Percentiles rank a stretch among this genome's conserved stretches.
These are phyloP conservation scores for Ptilonorhynchus violaceus DNA, from an alignment of 2,113 vertebrate genomes.

Conservation along the genomic window DNA sequence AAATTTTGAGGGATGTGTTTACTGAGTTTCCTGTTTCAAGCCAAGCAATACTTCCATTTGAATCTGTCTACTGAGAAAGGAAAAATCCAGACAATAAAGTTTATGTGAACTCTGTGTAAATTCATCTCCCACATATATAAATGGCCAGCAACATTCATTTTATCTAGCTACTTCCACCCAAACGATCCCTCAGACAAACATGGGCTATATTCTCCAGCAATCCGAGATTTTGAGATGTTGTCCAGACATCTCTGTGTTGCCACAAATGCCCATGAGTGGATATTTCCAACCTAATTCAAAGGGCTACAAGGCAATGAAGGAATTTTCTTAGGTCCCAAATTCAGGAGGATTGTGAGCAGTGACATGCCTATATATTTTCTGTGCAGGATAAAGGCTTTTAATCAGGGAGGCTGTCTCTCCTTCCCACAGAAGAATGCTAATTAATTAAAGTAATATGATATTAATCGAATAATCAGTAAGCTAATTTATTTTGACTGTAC, in stretches of 20 bases:
- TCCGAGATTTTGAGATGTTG: background rate
- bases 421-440: background rate
- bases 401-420: background rate
- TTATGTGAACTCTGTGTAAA: background rate
- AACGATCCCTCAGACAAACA: background rate
- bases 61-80: background rate
- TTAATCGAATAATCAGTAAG: background rate
- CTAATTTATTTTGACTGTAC: background rate
- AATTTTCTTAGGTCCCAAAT: background rate
- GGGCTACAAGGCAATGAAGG: background rate
- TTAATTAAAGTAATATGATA: background rate
- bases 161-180: background rate
- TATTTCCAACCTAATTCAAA: background rate
- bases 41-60: background rate
- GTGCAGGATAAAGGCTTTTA: background rate
- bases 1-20: conserved; percentile 70
- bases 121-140: background rate
- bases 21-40: conserved; percentile 15
- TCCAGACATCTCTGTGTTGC: background rate
- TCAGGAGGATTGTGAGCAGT: background rate
- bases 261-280: background rate
- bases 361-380: background rate
- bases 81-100: background rate
- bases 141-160: background rate
- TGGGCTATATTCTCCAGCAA: background rate